A percentile compares a stretch with the other conserved stretches of the same genome.
phyloP scores from a whole-genome alignment of 2,797 vertebrate species.

The Gadopsis bispinosus region DNA sequence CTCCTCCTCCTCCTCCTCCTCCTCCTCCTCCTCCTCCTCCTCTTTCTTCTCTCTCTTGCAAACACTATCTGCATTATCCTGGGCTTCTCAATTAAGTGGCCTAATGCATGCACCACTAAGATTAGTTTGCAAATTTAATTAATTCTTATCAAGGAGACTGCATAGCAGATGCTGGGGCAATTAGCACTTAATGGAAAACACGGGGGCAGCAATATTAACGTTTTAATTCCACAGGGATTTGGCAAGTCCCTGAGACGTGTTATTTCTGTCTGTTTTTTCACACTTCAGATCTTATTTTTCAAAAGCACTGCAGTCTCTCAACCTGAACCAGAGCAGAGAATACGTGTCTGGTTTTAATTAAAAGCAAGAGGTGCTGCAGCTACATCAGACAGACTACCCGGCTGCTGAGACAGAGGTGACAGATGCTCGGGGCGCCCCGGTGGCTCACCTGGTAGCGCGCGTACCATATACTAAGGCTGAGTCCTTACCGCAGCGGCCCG shows the following conservation, averaged over 20 bases:
- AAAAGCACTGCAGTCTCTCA: conserved; percentile 72
- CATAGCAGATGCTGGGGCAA: conserved; percentile 86
- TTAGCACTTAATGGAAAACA: conserved; percentile 88
- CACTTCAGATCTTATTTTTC: conserved; percentile 78
- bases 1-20: conserved; percentile 9
- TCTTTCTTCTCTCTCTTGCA: conserved; percentile 52
- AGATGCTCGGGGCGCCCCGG: conserved; percentile 5
- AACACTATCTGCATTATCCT: conserved; percentile 78
- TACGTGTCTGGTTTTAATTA: conserved; percentile 74
- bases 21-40: neutral
- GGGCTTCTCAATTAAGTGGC: conserved; percentile 81
- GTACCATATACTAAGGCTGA: too few species aligned
- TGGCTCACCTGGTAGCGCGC: too few species aligned
- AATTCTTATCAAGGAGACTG: conserved; percentile 88
- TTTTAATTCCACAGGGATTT: conserved; percentile 83
- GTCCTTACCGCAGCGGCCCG: too few species aligned
- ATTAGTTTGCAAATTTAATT: conserved; percentile 89
- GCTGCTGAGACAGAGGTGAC: conserved; percentile 58
- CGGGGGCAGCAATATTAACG: conserved; percentile 82
- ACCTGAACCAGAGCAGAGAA: conserved; percentile 74
- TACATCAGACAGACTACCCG: conserved; percentile 50
- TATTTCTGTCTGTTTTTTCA: conserved; percentile 73
- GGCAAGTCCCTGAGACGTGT: conserved; percentile 75
- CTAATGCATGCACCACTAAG: conserved; percentile 83
- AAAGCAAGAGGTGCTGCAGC: conserved; percentile 59